Base-by-base conservation (phyloP, 92 coral and sea anemone species). In the Palythoa grandis region DNA sequence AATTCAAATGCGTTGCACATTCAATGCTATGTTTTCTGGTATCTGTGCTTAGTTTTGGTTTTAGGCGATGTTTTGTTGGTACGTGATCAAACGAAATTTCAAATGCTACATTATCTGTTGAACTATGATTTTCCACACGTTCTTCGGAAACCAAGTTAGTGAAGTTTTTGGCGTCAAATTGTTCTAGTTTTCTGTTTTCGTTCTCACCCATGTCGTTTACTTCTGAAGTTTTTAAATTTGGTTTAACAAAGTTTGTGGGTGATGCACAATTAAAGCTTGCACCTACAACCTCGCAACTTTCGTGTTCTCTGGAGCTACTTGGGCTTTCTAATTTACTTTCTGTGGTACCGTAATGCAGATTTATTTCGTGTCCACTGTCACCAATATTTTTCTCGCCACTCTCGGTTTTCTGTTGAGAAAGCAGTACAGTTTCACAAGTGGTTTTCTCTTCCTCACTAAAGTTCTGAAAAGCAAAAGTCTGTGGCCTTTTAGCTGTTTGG, bases 241-340 rank as follows among this genome's bases (percentile, higher is more conserved):
- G 47, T n/a, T 16, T 69, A 2, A 69, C 37, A 66, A 82, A 74
- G 60, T 88, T 89, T 23, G 73, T 50, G 17, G 82, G 70, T 56
- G 93, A 87, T 77, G 69, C 78, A 60, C 87, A 88, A 19, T 78
- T 88, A 86, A 94, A 73, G 58, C 68, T 70, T 50, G 90, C 52
- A 25, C 90, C 95, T 79, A 89, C 87, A 16, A 91, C 86, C 40
- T 77, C 23, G 47, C 76, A 47, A 61, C 29, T 87, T 82, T 77
- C 78, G 38, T 68, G 73, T 14, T 65, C 74, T 11, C 25, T 52
- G 23, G 60, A 14, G 20, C 43, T 19, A 19, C 4, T 5, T 23
- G 20, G 20, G 17, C 66, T 10, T 24, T 53, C 52, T 7, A 16
- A 23, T n/a, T 70, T 16, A 40, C 53, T 85, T 43, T 63, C 71